These are phyloP conservation scores for Cerceris rybyensis DNA, from an alignment of 2,888 invertebrate genomes.

Conservation along the genomic window DNA sequence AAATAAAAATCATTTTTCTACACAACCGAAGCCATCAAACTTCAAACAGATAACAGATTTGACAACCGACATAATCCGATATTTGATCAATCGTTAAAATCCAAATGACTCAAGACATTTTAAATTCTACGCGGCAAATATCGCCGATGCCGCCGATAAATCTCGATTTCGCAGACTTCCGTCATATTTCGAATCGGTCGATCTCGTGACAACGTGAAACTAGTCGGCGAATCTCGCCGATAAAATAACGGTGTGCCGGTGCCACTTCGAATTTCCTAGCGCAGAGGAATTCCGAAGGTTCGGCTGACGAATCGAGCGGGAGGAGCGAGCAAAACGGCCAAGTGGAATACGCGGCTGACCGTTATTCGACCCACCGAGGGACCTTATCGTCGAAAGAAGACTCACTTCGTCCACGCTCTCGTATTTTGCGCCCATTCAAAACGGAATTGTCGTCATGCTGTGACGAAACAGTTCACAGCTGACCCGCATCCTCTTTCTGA, in stretches of 20 bases:
- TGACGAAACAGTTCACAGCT: background rate
- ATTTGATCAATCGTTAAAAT: too few species aligned
- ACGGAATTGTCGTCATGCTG: slow-evolving; percentile 11
- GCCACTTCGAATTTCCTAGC: slow-evolving; percentile 28
- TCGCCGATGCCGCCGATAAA: too few species aligned
- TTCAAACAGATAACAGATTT: too few species aligned
- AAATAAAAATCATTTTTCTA: too few species aligned
- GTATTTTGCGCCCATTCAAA: slow-evolving; percentile 28
- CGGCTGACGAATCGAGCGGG: slow-evolving; percentile 47
- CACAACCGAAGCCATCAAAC: too few species aligned
- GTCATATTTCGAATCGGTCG: background rate
- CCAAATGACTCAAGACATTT: too few species aligned
- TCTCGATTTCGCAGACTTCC: background rate
- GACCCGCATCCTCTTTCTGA: background rate
- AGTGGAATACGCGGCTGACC: slow-evolving; percentile 75
- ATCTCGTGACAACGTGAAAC: background rate
- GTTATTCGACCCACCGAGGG: slow-evolving; percentile 78
- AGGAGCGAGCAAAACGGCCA: slow-evolving; percentile 62
- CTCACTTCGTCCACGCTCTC: slow-evolving; percentile 56
- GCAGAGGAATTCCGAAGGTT: slow-evolving; percentile 48
- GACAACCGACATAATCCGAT: too few species aligned
- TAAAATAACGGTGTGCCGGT: slow-evolving; percentile 38
- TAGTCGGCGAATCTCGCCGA: background rate
- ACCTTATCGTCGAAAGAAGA: slow-evolving; percentile 62
- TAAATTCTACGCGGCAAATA: too few species aligned